phyloP scores from a whole-genome alignment of 2,888 invertebrate genomes.

The Caenorhabditis sp. region DNA sequence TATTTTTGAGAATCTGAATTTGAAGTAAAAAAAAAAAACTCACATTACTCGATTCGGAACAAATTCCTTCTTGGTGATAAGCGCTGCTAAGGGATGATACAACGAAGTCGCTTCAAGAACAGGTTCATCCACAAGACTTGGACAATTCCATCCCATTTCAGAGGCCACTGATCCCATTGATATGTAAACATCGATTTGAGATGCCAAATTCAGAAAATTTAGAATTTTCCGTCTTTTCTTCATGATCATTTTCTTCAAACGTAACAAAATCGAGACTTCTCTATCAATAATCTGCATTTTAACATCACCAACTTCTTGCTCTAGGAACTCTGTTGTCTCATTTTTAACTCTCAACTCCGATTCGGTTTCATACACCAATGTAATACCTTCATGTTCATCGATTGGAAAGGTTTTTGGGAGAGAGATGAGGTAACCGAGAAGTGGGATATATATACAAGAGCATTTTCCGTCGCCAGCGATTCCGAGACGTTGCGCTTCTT shows the following conservation, averaged over 20 bases:
- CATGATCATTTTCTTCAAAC: constrained; percentile 76
- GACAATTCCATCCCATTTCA: constrained; percentile 76
- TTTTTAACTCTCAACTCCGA: constrained; percentile 79
- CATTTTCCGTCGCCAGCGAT: constrained; percentile 59
- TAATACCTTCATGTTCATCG: constrained; percentile 22
- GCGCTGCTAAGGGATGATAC: constrained; percentile 36
- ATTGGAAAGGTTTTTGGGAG: constrained; percentile 75
- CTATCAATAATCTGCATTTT: constrained; percentile 81
- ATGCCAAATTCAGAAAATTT: constrained; percentile 76
- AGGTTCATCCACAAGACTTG: constrained; percentile 75
- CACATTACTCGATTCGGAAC: constrained; percentile 62
- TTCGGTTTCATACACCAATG: constrained; percentile 26
- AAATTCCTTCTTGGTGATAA: constrained; percentile 42
- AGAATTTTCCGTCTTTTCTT: constrained; percentile 76
- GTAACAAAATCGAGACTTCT: constrained; percentile 78
- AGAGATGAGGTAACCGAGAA: constrained; percentile 81
- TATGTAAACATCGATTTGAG: constrained; percentile 77
- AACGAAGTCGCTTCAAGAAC: constrained; percentile 50
- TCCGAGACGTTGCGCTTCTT: constrained; percentile 74
- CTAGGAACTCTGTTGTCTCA: constrained; percentile 78
- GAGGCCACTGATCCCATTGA: constrained; percentile 37
- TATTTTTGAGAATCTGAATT: background rate
- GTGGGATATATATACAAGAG: constrained; percentile 74
- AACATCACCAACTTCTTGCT: constrained; percentile 82
- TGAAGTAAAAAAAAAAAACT: background rate